A percentile compares a stretch with the other conserved stretches of the same genome.
phyloP scores from a whole-genome alignment of 2,113 vertebrate species.

The Neotragus moschatus region DNA sequence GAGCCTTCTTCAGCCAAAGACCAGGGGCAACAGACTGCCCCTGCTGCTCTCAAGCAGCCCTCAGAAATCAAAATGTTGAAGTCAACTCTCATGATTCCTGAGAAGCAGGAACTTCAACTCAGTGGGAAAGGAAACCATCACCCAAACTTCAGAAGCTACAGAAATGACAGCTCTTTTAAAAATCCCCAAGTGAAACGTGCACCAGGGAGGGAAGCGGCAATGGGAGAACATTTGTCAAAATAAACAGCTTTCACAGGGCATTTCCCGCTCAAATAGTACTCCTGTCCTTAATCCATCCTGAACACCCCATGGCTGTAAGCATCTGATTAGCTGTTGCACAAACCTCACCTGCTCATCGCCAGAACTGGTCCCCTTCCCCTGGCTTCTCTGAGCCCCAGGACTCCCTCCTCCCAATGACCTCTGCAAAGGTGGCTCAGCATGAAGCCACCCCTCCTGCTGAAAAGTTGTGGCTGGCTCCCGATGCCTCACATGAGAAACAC shows the following conservation, averaged over 20 bases:
- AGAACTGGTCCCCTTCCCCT: background rate
- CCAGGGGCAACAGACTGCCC: too few relatives aligned
- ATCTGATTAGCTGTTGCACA: background rate
- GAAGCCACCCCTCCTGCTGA: background rate
- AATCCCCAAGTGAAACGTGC: background rate
- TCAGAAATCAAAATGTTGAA: background rate
- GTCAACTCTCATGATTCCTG: background rate
- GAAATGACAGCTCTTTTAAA: background rate
- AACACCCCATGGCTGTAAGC: background rate
- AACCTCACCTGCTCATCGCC: background rate
- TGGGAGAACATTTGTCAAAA: background rate
- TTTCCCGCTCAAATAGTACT: background rate
- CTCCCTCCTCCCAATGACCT: background rate
- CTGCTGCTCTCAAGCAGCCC: background rate
- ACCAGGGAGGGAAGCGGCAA: background rate
- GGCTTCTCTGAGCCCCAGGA: background rate
- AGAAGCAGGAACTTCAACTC: background rate
- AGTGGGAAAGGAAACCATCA: background rate
- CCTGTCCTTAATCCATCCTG: background rate
- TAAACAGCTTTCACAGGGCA: background rate
- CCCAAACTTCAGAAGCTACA: background rate
- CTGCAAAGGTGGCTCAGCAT: background rate
- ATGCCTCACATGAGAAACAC: background rate
- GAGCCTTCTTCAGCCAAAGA: background rate
- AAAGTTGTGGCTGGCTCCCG: background rate